Evolutionary conservation across 2,888 invertebrate species (phyloP), one percentile per base, ranked within the genome.

Genomic region (Lasioglossum zephyrum): DNA sequence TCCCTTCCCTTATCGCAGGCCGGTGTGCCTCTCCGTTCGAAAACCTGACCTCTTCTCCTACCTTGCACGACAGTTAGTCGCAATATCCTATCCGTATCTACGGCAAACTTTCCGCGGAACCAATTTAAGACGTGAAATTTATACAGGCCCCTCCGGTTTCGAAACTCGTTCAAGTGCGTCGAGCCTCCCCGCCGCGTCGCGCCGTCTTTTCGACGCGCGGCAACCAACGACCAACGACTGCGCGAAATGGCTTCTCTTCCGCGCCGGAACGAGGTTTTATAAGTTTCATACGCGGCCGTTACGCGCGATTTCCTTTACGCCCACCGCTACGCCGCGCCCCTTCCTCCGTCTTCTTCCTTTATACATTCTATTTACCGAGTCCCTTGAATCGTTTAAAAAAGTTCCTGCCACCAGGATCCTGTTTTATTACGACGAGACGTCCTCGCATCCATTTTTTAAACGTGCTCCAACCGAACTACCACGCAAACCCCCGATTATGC

Each of bases 101-200:
- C 85, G 75, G 81, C 69, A 26, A 87, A 87, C 74, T 87, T 87
- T 87, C 74, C 72, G 39, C 49, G 26, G 70, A 77, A 76, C 84
- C 90, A 92, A 92, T 92, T 92, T 91, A 92, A 93, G 91, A 91
- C 90, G 87, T 88, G 90, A 91, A 92, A 93, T 92, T 93, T 92
- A 93, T 92, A 92, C 92, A 92, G 91, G 91, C 91, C 91, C 31
- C 44, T 44, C 91, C 36, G 26, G 91, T 91, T 88, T 74, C 26
- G 77, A 91, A 92, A 92, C 91, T 93, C 89, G 87, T 75, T 79
- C 73, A 66, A 76, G 79, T 75, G 76, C 78, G 82, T 82, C 81
- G 77, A 77, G 85, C 57, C 80, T 80, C 60, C 44, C 26, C 9
- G 39, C 16, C 47, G 16, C 16, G 47, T 13, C 44, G 44, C 44